These are phyloP conservation scores for Drosophila rhopaloa DNA, from an alignment of 1,140 invertebrate genomes.

Conservation along the genomic window DNA sequence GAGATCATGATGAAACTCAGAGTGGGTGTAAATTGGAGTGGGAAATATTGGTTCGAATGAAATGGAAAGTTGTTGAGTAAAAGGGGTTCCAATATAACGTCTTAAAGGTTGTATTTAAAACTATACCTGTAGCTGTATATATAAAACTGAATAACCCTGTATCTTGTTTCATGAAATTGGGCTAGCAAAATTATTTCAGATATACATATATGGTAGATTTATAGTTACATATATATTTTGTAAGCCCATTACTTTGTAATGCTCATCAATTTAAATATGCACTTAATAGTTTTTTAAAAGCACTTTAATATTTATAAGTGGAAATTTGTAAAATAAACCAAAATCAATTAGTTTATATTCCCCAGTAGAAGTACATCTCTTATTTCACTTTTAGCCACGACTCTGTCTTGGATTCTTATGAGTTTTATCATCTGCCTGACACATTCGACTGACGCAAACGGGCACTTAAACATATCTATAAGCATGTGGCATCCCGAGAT, in stretches of 20 bases:
- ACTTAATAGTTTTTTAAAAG: too few relatives aligned
- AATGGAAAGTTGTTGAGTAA: not conserved
- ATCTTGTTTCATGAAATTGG: too few relatives aligned
- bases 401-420: conserved; percentile 30
- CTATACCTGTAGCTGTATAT: too few relatives aligned
- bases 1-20: not conserved
- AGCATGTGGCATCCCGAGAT: conserved; percentile 47
- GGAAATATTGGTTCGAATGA: not conserved
- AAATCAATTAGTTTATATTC: not conserved
- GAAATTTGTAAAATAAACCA: not conserved
- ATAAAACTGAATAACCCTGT: too few relatives aligned
- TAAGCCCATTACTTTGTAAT: too few relatives aligned
- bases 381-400: conserved; percentile 14
- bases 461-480: conserved; percentile 50
- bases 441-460: conserved; percentile 55
- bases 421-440: conserved; percentile 70
- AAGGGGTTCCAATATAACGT: not conserved
- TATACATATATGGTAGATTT: too few relatives aligned
- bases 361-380: not conserved
- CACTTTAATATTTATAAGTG: too few relatives aligned
- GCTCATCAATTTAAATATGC: too few relatives aligned
- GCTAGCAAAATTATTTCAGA: too few relatives aligned
- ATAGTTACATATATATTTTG: too few relatives aligned
- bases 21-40: conserved; percentile 6
- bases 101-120: too few relatives aligned